Percentiles rank a stretch among this genome's conserved stretches.
These are phyloP conservation scores for Microvelia longipes DNA, from an alignment of 1,140 invertebrate genomes.

Conservation along the genomic window DNA sequence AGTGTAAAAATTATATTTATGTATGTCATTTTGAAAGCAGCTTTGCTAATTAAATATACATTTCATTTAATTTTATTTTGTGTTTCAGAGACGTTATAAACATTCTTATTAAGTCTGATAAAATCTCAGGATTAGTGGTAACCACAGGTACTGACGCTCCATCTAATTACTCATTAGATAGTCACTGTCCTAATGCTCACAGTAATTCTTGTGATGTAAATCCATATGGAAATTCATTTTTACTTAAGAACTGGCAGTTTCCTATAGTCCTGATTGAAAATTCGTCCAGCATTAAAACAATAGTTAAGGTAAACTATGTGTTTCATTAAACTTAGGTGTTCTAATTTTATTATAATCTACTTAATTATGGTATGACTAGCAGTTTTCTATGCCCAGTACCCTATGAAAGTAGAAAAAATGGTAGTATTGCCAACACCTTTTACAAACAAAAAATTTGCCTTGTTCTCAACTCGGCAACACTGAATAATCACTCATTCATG, in stretches of 20 bases:
- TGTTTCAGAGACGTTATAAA: constrained; percentile 34
- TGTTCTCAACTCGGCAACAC: no score
- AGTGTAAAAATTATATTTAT: no score
- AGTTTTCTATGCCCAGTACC: no score
- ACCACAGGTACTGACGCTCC: constrained; percentile 25
- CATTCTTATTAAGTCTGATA: background rate
- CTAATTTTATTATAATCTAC: background rate
- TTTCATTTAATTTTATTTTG: no score
- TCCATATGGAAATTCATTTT: constrained; percentile 49
- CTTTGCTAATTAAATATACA: no score
- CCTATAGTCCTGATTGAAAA: constrained; percentile 64
- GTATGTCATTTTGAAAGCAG: no score
- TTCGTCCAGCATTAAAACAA: constrained; percentile 32
- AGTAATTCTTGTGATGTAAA: constrained; percentile 39
- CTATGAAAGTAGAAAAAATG: no score
- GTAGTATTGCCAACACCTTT: no score
- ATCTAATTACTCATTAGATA: constrained; percentile 50
- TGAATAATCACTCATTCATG: no score
- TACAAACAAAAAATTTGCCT: no score
- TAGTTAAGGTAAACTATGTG: background rate
- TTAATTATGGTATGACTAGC: no score
- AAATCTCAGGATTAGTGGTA: constrained; percentile 44
- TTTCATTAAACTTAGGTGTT: background rate
- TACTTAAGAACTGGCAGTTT: constrained; percentile 63
- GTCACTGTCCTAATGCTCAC: constrained; percentile 58